phyloP scores from a whole-genome alignment of 2,113 vertebrate species.

The Pelobates fuscus region DNA sequence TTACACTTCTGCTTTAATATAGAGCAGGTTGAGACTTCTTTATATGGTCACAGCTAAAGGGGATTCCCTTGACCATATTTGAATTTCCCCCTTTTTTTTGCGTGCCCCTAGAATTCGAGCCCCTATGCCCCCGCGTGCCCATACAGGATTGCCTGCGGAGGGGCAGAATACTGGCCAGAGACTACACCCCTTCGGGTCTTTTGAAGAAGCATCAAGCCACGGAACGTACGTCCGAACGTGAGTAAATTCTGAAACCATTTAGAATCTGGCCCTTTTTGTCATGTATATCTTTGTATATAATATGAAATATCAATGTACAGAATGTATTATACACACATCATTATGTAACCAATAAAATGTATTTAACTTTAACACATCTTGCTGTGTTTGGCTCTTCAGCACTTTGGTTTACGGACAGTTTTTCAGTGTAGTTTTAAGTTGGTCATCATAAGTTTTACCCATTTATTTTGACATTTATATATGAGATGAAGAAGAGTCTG shows the following conservation, averaged over 20 bases:
- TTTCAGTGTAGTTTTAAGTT: no score
- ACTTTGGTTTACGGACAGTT: no score
- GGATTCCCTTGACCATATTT: slow-evolving; percentile 38
- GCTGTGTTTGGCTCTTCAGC: no score
- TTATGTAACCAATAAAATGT: no score
- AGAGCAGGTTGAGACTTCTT: neutral
- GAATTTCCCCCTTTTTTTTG: slow-evolving; percentile 29
- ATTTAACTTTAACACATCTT: no score
- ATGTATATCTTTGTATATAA: no score
- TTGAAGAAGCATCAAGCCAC: neutral
- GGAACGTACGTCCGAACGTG: slow-evolving; percentile 32
- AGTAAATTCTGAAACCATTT: slow-evolving; percentile 24
- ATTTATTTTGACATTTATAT: no score
- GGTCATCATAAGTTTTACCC: no score
- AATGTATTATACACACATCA: no score
- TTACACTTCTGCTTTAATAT: no score
- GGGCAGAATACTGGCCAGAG: slow-evolving; percentile 36
- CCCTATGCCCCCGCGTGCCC: slow-evolving; percentile 29
- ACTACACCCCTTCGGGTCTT: neutral
- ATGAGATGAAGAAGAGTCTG: no score
- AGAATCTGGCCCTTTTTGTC: neutral
- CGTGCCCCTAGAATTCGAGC: slow-evolving; percentile 37
- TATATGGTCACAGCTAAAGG: slow-evolving; percentile 36
- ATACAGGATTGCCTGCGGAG: slow-evolving; percentile 26
- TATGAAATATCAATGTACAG: no score